phyloP scores from a whole-genome alignment of 2,888 invertebrate genomes.

The Euspilapteryx auroguttella region DNA sequence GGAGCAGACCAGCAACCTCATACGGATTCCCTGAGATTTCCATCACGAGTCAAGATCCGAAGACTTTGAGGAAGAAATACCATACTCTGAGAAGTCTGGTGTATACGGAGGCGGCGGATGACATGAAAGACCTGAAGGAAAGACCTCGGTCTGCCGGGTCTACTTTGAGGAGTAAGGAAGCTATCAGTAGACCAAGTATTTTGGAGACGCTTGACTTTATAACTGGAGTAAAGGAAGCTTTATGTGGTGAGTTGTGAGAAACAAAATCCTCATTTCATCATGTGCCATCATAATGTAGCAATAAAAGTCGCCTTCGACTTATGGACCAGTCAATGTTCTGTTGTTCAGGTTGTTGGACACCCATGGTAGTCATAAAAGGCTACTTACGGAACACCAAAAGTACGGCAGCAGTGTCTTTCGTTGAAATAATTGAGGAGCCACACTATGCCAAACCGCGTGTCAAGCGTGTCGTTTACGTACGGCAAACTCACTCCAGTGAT shows the following conservation, averaged over 20 bases:
- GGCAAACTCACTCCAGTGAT: too few relatives aligned
- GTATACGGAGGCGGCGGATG: conserved; percentile 44
- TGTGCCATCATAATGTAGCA: too few relatives aligned
- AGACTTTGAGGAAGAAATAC: conserved; percentile 21
- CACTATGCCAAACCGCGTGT: too few relatives aligned
- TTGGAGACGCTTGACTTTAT: conserved; percentile 51
- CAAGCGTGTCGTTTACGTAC: too few relatives aligned
- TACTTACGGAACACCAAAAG: too few relatives aligned
- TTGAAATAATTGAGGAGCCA: too few relatives aligned
- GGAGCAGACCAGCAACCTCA: conserved; percentile 27
- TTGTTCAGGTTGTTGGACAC: too few relatives aligned
- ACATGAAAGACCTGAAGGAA: conserved; percentile 31
- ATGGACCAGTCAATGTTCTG: too few relatives aligned
- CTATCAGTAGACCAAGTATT: conserved; percentile 38
- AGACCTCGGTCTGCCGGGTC: conserved; percentile 47
- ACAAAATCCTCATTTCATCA: too few relatives aligned
- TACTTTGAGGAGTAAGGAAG: conserved; percentile 36
- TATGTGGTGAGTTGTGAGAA: conserved; percentile 37
- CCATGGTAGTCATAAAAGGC: too few relatives aligned
- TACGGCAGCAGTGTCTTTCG: too few relatives aligned
- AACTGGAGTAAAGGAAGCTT: conserved; percentile 40
- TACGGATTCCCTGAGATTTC: conserved; percentile 48
- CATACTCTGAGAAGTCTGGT: conserved; percentile 36
- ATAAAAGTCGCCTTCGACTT: too few relatives aligned
- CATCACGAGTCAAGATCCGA: conserved; percentile 34